phyloP scores from a whole-genome alignment of 2,113 vertebrate genomes.

The Copsychus sechellarum region DNA sequence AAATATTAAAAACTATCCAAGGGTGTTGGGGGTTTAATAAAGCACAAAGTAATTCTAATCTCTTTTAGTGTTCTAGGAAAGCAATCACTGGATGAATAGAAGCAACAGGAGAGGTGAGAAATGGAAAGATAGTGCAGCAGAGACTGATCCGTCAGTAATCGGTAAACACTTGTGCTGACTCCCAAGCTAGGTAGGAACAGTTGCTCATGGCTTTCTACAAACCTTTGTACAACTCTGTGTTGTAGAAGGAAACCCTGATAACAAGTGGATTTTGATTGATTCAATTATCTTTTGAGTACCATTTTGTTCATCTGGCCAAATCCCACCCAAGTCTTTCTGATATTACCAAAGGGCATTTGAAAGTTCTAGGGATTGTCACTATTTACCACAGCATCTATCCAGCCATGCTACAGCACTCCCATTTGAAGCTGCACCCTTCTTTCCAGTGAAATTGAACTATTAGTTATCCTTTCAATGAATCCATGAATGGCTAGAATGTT shows the following conservation, averaged over 20 bases:
- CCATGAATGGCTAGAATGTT: not conserved
- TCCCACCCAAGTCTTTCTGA: not conserved
- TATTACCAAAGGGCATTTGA: not conserved
- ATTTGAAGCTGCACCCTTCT: not conserved
- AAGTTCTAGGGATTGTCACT: not conserved
- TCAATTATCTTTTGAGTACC: not conserved
- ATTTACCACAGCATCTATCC: not conserved
- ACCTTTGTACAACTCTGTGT: not conserved
- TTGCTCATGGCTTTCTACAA: not conserved
- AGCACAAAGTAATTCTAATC: not conserved
- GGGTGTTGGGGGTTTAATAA: not conserved
- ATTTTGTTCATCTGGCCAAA: not conserved
- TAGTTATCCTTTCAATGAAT: not conserved
- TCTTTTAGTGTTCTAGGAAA: not conserved
- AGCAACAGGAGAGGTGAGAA: not conserved
- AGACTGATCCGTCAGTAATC: not conserved
- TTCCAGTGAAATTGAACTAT: not conserved
- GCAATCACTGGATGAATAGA: not conserved
- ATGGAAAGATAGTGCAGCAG: not conserved
- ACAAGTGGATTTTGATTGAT: not conserved
- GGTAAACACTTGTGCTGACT: rapidly evolving
- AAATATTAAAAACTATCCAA: not conserved
- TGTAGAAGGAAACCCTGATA: not conserved
- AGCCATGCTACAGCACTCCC: not conserved
- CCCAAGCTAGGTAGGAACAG: not conserved